Evolutionary conservation across 2,797 vertebrate species (phyloP), one percentile per base, ranked within the genome.

Genomic region (Neoniphon sammara): DNA sequence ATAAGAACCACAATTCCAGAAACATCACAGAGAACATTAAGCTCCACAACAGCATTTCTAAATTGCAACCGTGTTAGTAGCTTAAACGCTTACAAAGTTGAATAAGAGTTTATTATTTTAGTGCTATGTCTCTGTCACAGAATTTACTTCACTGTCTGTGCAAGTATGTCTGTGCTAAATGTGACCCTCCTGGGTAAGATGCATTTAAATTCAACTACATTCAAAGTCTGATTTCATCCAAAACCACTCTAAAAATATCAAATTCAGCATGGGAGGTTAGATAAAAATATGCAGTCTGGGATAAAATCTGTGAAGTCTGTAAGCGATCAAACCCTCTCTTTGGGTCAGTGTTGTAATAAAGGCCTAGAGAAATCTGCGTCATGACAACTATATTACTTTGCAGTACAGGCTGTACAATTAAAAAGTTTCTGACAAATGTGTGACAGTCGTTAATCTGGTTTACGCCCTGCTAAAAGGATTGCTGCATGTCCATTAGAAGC

Each of bases 401-500:
- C n/a, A 58, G 65, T 53, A 42, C 0, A 49, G 30, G 27, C 34
- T 11, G 5, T 36, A 23, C 0, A 15, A 7, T 27, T 70, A 20
- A 65, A 70, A 73, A 5, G 42, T 52, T 74, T 68, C 36, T 50
- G 69, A 66, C n/a, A 42, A 66, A 54, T 8, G 30, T 18, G 5
- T 18, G 68, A 8, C 5, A 39, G 0, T 27, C 20, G 8, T 82
- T 23, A 34, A 25, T 31, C 42, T 42, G 55, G 65, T 66, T 80
- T 60, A 52, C 0, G 42, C 25, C 34, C 64, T 66, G 55, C 18
- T 31, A 71, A 80, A 76, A 25, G 23, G n/a, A 73, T 67, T 86
- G 81, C 81, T 85, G 83, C 62, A 12, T 39, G 56, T 61, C 68
- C 85, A 88, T 89, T 89, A 86, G 66, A 81, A 4, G n/a, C 59